A percentile compares a stretch with the other conserved stretches of the same genome.
phyloP scores from a whole-genome alignment of 2,888 invertebrate genomes.

The Sicus ferrugineus region DNA sequence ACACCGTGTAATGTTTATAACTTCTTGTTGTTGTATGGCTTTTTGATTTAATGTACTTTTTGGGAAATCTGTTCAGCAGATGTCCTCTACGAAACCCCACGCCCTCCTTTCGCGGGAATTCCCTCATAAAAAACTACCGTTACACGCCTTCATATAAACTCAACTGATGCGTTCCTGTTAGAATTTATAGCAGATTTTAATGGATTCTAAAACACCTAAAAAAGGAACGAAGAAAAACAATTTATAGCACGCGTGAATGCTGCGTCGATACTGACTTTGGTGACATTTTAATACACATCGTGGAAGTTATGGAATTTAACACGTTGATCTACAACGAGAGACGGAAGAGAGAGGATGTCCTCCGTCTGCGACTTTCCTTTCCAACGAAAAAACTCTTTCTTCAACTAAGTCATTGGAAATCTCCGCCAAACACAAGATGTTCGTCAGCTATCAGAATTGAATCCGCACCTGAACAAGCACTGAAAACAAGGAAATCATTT shows the following conservation, averaged over 20 bases:
- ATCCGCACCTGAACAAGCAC: no score
- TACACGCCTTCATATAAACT: neutral
- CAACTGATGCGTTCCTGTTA: neutral
- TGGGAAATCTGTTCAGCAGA: slow-evolving; percentile 48
- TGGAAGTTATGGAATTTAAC: no score
- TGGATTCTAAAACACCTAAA: slow-evolving; percentile 28
- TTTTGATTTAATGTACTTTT: slow-evolving; percentile 22
- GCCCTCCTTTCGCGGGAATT: neutral
- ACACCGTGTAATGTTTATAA: neutral
- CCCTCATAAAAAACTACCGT: neutral
- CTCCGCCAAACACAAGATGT: no score
- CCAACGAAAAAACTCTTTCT: no score
- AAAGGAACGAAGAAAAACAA: neutral
- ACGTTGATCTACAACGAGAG: no score
- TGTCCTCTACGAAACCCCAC: slow-evolving; percentile 29
- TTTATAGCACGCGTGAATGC: neutral
- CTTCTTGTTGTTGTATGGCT: slow-evolving; percentile 28
- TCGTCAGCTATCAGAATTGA: no score
- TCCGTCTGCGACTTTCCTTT: no score
- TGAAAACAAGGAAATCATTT: no score
- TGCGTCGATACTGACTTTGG: no score
- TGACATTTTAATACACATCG: no score
- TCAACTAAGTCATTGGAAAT: no score
- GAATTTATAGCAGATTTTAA: slow-evolving; percentile 14
- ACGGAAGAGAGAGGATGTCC: no score